Percentiles rank a stretch among this genome's conserved stretches.
These are phyloP conservation scores for Sarcophaga carnaria DNA, from an alignment of 2,888 invertebrate species.

Conservation along the genomic window DNA sequence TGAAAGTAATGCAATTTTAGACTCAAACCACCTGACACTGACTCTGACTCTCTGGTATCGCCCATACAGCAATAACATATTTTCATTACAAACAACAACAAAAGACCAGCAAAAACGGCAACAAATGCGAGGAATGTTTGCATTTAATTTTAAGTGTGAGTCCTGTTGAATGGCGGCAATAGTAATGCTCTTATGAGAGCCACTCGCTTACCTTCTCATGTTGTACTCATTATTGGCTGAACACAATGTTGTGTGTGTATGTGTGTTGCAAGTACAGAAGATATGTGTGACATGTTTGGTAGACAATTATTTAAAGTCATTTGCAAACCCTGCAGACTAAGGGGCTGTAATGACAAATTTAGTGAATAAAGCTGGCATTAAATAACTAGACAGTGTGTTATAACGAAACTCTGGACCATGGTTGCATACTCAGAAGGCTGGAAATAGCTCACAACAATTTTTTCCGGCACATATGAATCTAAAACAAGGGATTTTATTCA, in stretches of 20 bases:
- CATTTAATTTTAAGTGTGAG: background rate
- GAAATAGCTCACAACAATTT: too few relatives aligned
- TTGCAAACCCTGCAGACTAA: constrained; percentile 1
- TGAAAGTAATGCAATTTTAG: constrained; percentile 54
- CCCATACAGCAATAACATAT: background rate
- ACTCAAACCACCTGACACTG: constrained; percentile 20
- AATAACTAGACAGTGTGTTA: too few relatives aligned
- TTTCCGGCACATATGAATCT: too few relatives aligned
- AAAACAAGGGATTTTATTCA: too few relatives aligned
- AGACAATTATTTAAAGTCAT: constrained; percentile 47
- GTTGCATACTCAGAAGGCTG: too few relatives aligned
- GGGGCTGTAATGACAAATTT: too few relatives aligned
- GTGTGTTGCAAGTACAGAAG: too few relatives aligned
- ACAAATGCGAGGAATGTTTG: constrained; percentile 21
- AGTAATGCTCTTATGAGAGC: background rate
- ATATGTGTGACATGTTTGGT: constrained; percentile 33
- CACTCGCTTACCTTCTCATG: background rate
- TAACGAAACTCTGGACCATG: too few relatives aligned
- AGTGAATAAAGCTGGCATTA: too few relatives aligned
- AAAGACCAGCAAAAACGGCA: constrained; percentile 18
- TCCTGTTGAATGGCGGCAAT: constrained; percentile 31
- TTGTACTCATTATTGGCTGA: background rate
- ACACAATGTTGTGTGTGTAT: background rate
- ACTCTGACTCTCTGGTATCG: too few relatives aligned
- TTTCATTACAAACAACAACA: constrained; percentile 1